Conservation (phyloP, 2,888 invertebrate genomes). For the Acanthosoma haemorrhoidale region DNA sequence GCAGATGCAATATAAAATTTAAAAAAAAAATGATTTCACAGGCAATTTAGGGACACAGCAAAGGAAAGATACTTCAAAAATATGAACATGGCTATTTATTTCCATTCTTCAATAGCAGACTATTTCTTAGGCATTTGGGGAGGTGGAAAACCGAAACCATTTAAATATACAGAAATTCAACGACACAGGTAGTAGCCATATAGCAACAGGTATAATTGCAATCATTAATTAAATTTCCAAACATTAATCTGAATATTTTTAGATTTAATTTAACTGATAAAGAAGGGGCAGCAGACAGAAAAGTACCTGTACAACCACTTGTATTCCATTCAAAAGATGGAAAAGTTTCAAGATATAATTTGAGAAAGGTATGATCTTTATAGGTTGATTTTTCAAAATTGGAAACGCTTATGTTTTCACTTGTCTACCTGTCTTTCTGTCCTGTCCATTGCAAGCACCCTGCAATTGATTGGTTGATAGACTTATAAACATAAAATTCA, state of each 20-base stretch:
- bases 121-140: constrained; percentile 98
- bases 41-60: constrained; percentile 91
- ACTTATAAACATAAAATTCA: too few species aligned
- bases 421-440: too few species aligned
- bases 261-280: constrained; percentile 77
- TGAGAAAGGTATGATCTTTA: constrained; percentile 82
- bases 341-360: constrained; percentile 80
- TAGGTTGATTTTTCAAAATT: too few species aligned
- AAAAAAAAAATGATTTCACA: constrained; percentile 41
- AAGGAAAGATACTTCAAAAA: constrained; percentile 95
- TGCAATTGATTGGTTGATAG: too few species aligned
- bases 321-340: constrained; percentile 89
- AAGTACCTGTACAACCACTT: constrained; percentile 90
- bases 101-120: constrained; percentile 96
- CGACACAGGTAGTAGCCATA: constrained; percentile 60
- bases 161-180: constrained; percentile 95
- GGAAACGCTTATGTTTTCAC: too few species aligned
- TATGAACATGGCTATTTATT: constrained; percentile 92
- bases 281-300: constrained; percentile 84
- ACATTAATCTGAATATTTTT: too few species aligned
- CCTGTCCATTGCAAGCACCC: too few species aligned
- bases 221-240: too few species aligned
- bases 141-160: constrained; percentile 88
- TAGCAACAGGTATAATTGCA: background rate
- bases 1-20: background rate